Evolutionary conservation across 2,888 invertebrate genomes (phyloP).

Genomic region (Neoitamus cyanurus): DNA sequence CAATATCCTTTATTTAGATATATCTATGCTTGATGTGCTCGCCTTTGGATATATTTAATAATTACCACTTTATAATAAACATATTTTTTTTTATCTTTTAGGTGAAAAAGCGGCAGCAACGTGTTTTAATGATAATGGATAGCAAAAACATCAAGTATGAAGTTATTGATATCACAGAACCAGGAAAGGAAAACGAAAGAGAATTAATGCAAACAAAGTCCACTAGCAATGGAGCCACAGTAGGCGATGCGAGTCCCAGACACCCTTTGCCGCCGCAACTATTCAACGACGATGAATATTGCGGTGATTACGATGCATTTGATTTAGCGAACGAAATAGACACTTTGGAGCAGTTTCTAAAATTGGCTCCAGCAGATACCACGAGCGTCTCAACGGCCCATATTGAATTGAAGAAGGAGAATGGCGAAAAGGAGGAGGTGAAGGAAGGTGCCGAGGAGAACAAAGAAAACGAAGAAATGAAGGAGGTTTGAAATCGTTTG

Average conservation of each 20-base stretch:
- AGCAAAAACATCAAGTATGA: slow-evolving; percentile 91
- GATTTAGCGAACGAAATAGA: slow-evolving; percentile 92
- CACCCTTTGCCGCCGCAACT: slow-evolving; percentile 93
- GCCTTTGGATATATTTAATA: no score
- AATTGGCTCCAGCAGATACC: slow-evolving; percentile 73
- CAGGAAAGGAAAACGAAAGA: slow-evolving; percentile 87
- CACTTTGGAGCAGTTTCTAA: slow-evolving; percentile 87
- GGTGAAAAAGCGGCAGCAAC: slow-evolving; percentile 96
- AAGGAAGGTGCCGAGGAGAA: slow-evolving; percentile 57
- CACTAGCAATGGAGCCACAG: slow-evolving; percentile 78
- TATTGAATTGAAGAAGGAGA: slow-evolving; percentile 60
- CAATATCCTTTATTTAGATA: no score
- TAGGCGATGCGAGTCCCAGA: slow-evolving; percentile 78
- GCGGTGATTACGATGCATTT: slow-evolving; percentile 95
- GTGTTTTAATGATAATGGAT: slow-evolving; percentile 92
- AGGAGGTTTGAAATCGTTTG: slow-evolving; percentile 57
- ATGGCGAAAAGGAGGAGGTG: slow-evolving; percentile 59
- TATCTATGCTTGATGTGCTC: no score
- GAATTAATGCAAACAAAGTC: slow-evolving; percentile 93
- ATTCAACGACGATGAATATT: slow-evolving; percentile 86
- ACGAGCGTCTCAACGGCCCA: slow-evolving; percentile 67
- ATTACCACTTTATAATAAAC: no score
- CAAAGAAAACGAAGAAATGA: slow-evolving; percentile 58
- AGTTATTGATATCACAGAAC: slow-evolving; percentile 94
- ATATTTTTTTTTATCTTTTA: no score